These are phyloP conservation scores for Teleopsis dalmanni DNA, from an alignment of 1,140 invertebrate species.

Conservation along the genomic window DNA sequence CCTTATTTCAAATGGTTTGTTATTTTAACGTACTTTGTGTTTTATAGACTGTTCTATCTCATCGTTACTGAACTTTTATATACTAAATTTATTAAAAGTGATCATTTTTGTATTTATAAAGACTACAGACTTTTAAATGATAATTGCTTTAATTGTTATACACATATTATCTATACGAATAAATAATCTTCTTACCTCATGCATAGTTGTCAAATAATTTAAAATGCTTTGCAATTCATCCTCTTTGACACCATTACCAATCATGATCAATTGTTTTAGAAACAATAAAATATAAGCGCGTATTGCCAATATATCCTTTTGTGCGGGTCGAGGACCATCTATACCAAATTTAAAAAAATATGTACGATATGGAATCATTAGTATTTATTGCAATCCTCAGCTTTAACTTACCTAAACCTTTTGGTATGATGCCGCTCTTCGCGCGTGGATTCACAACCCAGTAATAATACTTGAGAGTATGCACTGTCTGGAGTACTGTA, in stretches of 20 bases:
- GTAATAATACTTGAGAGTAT: conserved; percentile 98
- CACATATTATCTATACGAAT: no score
- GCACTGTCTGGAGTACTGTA: conserved; percentile 95
- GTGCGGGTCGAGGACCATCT: conserved; percentile 89
- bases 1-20: no score
- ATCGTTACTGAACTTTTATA: background rate
- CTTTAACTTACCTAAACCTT: conserved; percentile 73
- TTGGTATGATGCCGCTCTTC: conserved; percentile 90
- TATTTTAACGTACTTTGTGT: no score
- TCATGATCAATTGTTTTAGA: conserved; percentile 93
- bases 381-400: no score
- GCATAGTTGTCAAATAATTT: conserved; percentile 95
- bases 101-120: no score
- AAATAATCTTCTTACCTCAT: conserved; percentile 60
- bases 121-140: no score
- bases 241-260: conserved; percentile 93
- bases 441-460: conserved; percentile 94
- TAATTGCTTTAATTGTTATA: no score
- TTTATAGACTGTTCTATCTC: background rate
- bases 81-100: background rate
- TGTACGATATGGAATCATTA: no score
- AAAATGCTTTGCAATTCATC: conserved; percentile 97
- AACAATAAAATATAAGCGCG: conserved; percentile 92
- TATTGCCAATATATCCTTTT: conserved; percentile 90
- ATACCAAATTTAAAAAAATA: no score